Conservation (phyloP, 2,888 invertebrate species). For the Thysanoteuthis rhombus region DNA sequence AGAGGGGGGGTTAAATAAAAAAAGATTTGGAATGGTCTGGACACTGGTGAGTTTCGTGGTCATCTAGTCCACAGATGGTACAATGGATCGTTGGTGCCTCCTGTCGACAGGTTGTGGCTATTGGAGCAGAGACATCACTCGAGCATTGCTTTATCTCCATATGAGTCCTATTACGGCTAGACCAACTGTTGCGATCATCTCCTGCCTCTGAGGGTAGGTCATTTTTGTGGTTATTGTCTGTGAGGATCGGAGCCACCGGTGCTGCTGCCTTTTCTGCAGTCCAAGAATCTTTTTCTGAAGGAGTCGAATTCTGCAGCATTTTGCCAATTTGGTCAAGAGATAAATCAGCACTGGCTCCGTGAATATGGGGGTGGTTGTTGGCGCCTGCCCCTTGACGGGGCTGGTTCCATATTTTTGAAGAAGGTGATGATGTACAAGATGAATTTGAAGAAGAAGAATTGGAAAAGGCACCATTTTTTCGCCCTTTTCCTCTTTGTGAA, state of each 20-base stretch:
- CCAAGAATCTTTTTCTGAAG: constrained; percentile 14
- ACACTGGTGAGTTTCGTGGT: background rate
- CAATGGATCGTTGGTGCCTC: constrained; percentile 13
- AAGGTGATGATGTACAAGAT: constrained; percentile 16
- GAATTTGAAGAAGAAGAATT: constrained; percentile 18
- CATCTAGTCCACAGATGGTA: background rate
- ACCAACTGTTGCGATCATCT: background rate
- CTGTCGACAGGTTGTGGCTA: background rate
- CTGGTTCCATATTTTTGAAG: background rate
- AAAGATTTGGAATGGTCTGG: constrained; percentile 15
- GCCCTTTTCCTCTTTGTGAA: background rate
- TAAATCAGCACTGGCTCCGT: background rate
- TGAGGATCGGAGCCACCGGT: background rate
- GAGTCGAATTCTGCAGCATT: background rate
- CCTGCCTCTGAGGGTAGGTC: background rate
- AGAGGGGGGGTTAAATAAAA: background rate
- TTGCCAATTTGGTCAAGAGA: background rate
- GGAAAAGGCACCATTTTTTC: background rate
- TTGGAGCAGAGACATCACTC: background rate
- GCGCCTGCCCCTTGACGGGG: background rate
- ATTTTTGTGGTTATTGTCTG: background rate
- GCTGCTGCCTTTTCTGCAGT: background rate
- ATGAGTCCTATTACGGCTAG: background rate
- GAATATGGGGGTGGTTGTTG: background rate
- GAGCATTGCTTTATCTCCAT: background rate